Evolutionary conservation across 2,113 vertebrate genomes (phyloP).

Genomic region (Zosterops lateralis): DNA sequence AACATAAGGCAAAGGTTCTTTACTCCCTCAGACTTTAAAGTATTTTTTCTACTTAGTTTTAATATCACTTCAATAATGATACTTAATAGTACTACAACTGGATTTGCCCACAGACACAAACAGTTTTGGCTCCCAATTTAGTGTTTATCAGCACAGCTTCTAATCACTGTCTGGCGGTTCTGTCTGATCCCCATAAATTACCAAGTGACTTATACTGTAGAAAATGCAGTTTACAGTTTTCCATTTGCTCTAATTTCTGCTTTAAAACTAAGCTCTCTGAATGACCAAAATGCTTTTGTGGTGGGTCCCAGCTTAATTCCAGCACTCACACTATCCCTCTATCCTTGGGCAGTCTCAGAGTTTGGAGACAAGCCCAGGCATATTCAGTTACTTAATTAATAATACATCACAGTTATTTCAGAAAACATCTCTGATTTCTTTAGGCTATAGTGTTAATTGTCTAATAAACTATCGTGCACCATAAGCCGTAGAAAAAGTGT

Average conservation of each 20-base stretch:
- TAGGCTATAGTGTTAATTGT: background rate
- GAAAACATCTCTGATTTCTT: constrained; percentile 20
- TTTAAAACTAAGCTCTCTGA: background rate
- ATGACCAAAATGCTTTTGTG: background rate
- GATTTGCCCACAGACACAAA: background rate
- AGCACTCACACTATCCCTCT: background rate
- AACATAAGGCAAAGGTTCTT: background rate
- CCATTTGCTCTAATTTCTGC: background rate
- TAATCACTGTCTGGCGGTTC: background rate
- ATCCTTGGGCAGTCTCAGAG: background rate
- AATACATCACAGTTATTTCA: constrained; percentile 36
- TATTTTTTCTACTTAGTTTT: background rate
- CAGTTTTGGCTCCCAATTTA: background rate
- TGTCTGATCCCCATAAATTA: background rate
- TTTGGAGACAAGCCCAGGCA: background rate
- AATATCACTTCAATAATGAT: background rate
- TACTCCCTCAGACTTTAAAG: background rate
- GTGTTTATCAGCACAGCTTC: background rate
- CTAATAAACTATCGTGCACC: background rate
- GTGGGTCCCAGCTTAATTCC: background rate
- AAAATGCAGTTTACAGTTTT: background rate
- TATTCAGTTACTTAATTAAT: constrained; percentile 15
- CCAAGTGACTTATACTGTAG: background rate
- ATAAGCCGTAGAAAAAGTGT: background rate
- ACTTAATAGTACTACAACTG: background rate